Evolutionary conservation across 1,140 invertebrate species (phyloP).

Genomic region (Calephelis virginiensis): DNA sequence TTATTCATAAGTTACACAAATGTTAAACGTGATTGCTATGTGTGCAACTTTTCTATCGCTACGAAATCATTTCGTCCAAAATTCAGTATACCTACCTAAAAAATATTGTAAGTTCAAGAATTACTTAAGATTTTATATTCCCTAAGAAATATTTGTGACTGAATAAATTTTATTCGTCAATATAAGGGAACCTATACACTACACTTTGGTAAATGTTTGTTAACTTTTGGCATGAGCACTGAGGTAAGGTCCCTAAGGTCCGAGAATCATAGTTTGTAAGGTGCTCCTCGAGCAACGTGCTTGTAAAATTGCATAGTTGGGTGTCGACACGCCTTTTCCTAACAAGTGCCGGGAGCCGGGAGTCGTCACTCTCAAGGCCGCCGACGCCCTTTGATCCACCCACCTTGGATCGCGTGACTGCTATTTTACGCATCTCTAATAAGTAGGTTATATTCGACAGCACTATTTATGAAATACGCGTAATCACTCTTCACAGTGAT

Average conservation of each 20-base stretch:
- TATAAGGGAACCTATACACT: background rate
- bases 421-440: slow-evolving; percentile 57
- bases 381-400: slow-evolving; percentile 77
- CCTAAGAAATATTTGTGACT: too few relatives aligned
- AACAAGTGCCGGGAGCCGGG: slow-evolving; percentile 77
- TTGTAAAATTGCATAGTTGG: slow-evolving; percentile 56
- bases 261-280: slow-evolving; percentile 12
- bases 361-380: slow-evolving; percentile 73
- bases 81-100: too few relatives aligned
- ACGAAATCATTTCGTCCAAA: too few relatives aligned
- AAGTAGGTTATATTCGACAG: slow-evolving; percentile 44
- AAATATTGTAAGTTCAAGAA: too few relatives aligned
- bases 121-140: too few relatives aligned
- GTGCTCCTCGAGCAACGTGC: slow-evolving; percentile 23
- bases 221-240: background rate
- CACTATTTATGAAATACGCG: slow-evolving; percentile 20
- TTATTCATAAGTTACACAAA: too few relatives aligned
- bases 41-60: too few relatives aligned
- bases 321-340: slow-evolving; percentile 76
- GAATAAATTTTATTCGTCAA: background rate
- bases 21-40: too few relatives aligned
- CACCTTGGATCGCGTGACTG: slow-evolving; percentile 74
- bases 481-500: background rate
- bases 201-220: background rate
- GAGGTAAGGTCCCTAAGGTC: slow-evolving; percentile 2